phyloP scores from a whole-genome alignment of 1,140 invertebrate species.

The Aradophagus sp. region DNA sequence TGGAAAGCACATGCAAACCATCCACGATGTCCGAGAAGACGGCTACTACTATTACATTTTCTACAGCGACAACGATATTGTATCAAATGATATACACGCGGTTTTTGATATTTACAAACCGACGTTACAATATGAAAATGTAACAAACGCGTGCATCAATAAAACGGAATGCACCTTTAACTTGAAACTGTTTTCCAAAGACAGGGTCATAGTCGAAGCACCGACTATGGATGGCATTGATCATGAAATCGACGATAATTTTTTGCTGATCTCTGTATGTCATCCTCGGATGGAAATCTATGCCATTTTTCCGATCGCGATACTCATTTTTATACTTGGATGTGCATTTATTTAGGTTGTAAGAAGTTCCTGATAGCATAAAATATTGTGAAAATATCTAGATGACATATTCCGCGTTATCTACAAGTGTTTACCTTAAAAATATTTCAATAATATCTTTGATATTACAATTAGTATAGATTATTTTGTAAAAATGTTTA shows the following conservation, averaged over 20 bases:
- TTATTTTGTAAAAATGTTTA: too few species aligned
- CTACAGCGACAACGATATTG: conserved; percentile 88
- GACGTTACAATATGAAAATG: conserved; percentile 84
- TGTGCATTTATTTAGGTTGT: conserved; percentile 80
- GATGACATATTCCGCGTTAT: too few species aligned
- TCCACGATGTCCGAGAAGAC: conserved; percentile 81
- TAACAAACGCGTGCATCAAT: conserved; percentile 83
- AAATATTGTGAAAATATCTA: conserved; percentile 1
- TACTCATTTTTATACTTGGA: conserved; percentile 82
- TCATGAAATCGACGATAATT: conserved; percentile 80
- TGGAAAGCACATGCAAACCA: conserved; percentile 78
- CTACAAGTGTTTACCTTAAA: too few species aligned
- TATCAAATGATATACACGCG: conserved; percentile 85
- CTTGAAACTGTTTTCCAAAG: conserved; percentile 81
- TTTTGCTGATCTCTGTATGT: conserved; percentile 82
- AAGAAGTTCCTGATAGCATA: background rate
- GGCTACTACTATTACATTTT: conserved; percentile 92
- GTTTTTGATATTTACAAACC: conserved; percentile 90
- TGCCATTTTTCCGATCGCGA: conserved; percentile 84
- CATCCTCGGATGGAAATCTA: conserved; percentile 85
- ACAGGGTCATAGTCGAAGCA: conserved; percentile 86
- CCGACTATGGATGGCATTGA: conserved; percentile 86
- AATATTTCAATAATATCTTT: too few species aligned
- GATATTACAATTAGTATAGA: too few species aligned
- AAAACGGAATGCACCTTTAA: conserved; percentile 83